Evolutionary conservation across 2,888 invertebrate species (phyloP), one percentile per base, ranked within the genome.

Genomic region (Scrobipalpa costella): DNA sequence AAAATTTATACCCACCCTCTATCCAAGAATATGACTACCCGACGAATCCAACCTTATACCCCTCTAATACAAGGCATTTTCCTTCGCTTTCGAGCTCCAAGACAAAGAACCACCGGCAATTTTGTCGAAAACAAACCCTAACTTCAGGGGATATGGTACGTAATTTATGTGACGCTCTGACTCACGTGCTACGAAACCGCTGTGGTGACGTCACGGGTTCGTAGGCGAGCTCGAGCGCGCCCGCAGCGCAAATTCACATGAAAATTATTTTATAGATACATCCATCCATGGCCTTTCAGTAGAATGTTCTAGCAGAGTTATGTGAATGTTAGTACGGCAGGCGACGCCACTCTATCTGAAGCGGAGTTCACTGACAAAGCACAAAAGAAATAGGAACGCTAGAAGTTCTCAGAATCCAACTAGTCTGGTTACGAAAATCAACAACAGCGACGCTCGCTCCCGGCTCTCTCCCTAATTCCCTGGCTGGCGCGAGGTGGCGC

Each of bases 1-100:
- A 90, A 90, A 91, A 91, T 91, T 90, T 91, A 91, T 91, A 90
- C 88, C 90, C 87, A 87, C 90, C 90, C 90, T 85, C 85, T 81
- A 75, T 75, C 83, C 81, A 88, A 89, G 89, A 88, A 88, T 84
- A 88, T 90, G 86, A 85, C 78, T 71, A 71, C 67, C 73, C 69
- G 64, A 73, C 63, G 79, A 85, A 85, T 69, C 78, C 75, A 75
- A 81, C 85, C 82, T 76, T 85, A 77, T 66, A 19, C 59, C 72
- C 60, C 65, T 66, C 69, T 68, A 71, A 78, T 81, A 89, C 73
- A 78, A 80, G 73, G 72, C 78, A 73, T 73, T 86, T 79, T 81
- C 68, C 73, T 65, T 64, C 69, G 69, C 66, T 69, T 61, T 66
- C 52, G 63, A 64, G 64, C 67, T 68, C 65, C 77, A 85, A 90